Evolutionary conservation across 2,113 vertebrate genomes (phyloP), one percentile per base, ranked within the genome.

Genomic region (Caretta caretta): DNA sequence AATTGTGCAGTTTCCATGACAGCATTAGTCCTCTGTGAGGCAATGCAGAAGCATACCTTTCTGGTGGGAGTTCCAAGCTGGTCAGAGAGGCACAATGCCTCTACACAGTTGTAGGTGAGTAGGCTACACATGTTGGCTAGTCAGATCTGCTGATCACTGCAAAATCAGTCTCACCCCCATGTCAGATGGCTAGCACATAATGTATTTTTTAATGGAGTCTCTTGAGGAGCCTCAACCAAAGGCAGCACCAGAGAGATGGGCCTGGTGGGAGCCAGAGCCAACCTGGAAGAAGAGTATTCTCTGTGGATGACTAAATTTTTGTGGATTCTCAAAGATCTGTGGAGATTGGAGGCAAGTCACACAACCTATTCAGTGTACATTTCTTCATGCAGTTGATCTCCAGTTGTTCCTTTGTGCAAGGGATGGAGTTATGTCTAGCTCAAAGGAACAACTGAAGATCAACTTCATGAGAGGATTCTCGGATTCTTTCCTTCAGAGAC

Each of bases 401-500:
- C 31, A 65, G 31, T 65, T 65, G 14, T 65, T 65, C 62, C 12
- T 65, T 65, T 35, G 62, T 35, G 62, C 62, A 65, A 65, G 62
- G 3, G 31, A 35, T 35, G 31, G 31, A 35, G 62, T 65, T 65
- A 16, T 25, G 19, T 72, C 75, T 79, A 35, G 54, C 25, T n/a
- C 88, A 75, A 72, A 72, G 2, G 22, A 88, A 42, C 19, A 59
- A 22, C 79, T 81, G 59, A 10, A 90, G 53, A 14, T 5, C 1
- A 3, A 8, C 84, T 8, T 31, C 20, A 75, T 31, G n/a, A 29
- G 51, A 92, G 19, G 19, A 13, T 1, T 72, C 12, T 12, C 1
- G 78, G 49, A 24, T 0, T 46, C 38, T 10, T 24, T 38, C 1
- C 35, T 8, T 72, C 35, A 38, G 8, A n/a, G 22, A n/a, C 16